Evolutionary conservation across 2,113 vertebrate genomes (phyloP).

Genomic region (Thalassarche chlororhynchos): DNA sequence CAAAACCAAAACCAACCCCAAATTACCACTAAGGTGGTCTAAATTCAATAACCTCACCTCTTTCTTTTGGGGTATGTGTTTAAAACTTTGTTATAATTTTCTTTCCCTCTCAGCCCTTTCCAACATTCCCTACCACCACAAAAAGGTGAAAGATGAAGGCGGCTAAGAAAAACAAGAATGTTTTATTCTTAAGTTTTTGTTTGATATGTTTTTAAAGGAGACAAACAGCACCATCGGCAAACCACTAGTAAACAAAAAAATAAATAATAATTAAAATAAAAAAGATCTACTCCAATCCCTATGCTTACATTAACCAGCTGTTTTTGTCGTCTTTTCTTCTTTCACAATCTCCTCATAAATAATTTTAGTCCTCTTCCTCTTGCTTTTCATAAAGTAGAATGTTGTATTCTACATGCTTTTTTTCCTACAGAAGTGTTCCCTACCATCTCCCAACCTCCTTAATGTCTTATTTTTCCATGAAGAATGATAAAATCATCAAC

Average conservation of each 20-base stretch:
- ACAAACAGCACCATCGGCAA: background rate
- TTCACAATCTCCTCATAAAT: background rate
- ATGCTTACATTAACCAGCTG: conserved; percentile 7
- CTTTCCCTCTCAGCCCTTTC: background rate
- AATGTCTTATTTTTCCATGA: background rate
- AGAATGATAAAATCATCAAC: background rate
- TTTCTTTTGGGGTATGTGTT: background rate
- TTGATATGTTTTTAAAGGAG: background rate
- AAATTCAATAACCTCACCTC: background rate
- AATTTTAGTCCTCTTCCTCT: background rate
- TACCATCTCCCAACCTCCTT: background rate
- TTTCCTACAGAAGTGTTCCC: background rate
- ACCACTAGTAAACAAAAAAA: background rate
- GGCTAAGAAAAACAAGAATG: background rate
- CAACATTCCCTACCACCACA: background rate
- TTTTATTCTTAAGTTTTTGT: background rate
- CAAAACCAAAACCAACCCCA: background rate
- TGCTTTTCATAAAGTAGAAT: background rate
- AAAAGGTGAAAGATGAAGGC: background rate
- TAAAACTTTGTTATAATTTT: background rate
- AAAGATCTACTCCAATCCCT: background rate
- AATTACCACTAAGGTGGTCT: background rate
- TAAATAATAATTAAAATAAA: background rate
- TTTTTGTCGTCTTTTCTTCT: background rate
- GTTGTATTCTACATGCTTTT: background rate